Base-by-base conservation (phyloP, 1,140 invertebrate genomes). In the Reticulitermes speratus region DNA sequence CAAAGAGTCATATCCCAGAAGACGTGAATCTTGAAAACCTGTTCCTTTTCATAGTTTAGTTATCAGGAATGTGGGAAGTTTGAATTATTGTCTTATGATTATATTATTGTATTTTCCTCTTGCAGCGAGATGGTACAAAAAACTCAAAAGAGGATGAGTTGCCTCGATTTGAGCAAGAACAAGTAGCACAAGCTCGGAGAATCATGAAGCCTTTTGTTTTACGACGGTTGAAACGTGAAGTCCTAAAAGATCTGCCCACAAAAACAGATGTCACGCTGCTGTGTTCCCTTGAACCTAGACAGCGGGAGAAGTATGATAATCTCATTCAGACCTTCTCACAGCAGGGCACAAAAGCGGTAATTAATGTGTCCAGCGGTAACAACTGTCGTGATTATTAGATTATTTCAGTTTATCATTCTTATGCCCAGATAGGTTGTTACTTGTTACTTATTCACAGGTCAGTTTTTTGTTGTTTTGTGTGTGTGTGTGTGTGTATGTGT, bases 191-290 rank as follows among this genome's bases (percentile, higher is more conserved):
- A 89, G 98, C 98, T 0, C 99, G 99, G 90, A 92, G 95, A 87
- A 99, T 99, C 87, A 98, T 99, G 96, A 96, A 96, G 89, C 98
- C 98, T 0, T 99, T 99, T 91, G 95, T 99, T 16, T 91, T 99
- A 44, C 91, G 98, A n/a, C 92, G 98, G 87, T 92, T 99, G 9
- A 99, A 99, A 90, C 90, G 92, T 44, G 95, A 98, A 88, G 98
- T 99, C 0, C 92, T 99, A 0, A 93, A 94, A 84, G 95, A 96
- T 90, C 90, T 97, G 88, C 98, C 98, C 0, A 91, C 93, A 88
- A 98, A 99, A 90, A 94, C 91, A 12, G 95, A 97, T 82, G 90
- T 94, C 81, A 93, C 95, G 5, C 91, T 95, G 55, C 90, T 90
- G 88, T 93, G 94, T 92, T 88, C 91, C 88, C 94, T 99, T 94